phyloP scores from a whole-genome alignment of 2,888 invertebrate genomes.

The Tipula helvola region DNA sequence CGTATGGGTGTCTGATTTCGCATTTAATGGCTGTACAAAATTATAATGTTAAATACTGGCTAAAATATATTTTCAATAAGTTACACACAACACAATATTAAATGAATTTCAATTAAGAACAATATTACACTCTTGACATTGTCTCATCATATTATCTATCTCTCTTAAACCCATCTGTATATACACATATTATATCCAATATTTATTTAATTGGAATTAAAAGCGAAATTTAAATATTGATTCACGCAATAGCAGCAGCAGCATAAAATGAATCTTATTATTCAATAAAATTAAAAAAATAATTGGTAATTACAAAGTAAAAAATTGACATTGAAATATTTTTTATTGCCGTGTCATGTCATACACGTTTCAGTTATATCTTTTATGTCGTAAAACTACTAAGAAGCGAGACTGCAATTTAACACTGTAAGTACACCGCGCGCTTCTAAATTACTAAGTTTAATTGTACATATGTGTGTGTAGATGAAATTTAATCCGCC shows the following conservation, averaged over 20 bases:
- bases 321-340: background rate
- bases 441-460: background rate
- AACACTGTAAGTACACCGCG: background rate
- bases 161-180: background rate
- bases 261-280: background rate
- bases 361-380: background rate
- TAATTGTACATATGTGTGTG: background rate
- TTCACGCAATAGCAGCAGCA: background rate
- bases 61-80: too few species aligned
- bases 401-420: background rate
- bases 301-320: background rate
- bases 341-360: background rate
- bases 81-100: too few species aligned
- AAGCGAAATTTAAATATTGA: background rate
- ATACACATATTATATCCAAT: background rate
- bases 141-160: background rate
- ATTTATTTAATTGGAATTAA: background rate
- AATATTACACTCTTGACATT: background rate
- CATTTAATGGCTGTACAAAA: too few species aligned
- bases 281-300: background rate
- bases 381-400: background rate
- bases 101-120: too few species aligned
- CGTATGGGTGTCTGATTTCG: too few species aligned
- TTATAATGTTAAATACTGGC: too few species aligned
- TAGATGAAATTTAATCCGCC: background rate